Evolutionary conservation across 2,888 invertebrate species (phyloP).

Genomic region (Norana najaformis): DNA sequence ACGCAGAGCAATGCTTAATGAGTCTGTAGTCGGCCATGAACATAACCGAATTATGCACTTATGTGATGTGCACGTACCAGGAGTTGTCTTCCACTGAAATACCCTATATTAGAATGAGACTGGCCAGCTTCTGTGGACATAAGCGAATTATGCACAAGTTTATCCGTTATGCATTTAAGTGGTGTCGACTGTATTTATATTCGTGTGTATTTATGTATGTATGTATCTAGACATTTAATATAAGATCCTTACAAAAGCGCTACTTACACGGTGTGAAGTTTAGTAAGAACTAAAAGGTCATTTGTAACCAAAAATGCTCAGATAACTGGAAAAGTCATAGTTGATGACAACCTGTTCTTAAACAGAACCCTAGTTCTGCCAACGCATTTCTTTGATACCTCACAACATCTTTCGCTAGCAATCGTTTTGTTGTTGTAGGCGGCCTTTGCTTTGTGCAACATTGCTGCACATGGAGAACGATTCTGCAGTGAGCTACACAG

Average conservation of each 20-base stretch:
- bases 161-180: too few relatives aligned
- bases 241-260: background rate
- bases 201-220: background rate
- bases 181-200: background rate
- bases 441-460: conserved; percentile 54
- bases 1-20: too few relatives aligned
- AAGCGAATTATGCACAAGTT: too few relatives aligned
- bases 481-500: conserved; percentile 47
- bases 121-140: too few relatives aligned
- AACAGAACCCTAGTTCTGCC: background rate
- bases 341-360: background rate
- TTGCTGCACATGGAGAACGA: conserved; percentile 52
- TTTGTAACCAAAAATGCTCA: background rate
- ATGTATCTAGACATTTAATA: background rate
- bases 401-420: background rate
- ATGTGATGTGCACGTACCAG: too few relatives aligned
- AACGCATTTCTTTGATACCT: background rate
- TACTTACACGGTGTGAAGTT: background rate
- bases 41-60: too few relatives aligned
- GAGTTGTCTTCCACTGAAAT: too few relatives aligned
- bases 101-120: too few relatives aligned
- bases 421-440: conserved; percentile 46
- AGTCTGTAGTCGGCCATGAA: too few relatives aligned
- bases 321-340: background rate
- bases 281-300: background rate